Evolutionary conservation across 2,113 vertebrate genomes (phyloP).

Genomic region (Lepus timidus): DNA sequence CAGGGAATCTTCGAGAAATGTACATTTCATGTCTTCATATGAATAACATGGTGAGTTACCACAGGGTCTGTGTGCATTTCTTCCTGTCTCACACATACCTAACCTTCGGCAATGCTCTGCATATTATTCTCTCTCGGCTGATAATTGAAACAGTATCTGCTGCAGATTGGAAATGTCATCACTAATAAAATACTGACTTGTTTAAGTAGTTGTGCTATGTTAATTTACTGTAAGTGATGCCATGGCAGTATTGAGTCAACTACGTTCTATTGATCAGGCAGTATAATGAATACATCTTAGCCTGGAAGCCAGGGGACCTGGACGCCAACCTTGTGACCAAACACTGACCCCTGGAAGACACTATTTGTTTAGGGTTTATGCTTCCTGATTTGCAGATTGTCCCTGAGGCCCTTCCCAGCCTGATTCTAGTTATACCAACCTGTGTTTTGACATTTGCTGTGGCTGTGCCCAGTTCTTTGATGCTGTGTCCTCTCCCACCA

Average conservation of each 20-base stretch:
- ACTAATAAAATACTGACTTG: not conserved
- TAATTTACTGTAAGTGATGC: not conserved
- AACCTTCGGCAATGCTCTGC: not conserved
- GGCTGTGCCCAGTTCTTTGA: conserved; percentile 56
- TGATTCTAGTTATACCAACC: conserved; percentile 82
- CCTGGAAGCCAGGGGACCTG: not conserved
- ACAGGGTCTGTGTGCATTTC: not conserved
- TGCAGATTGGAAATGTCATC: not conserved
- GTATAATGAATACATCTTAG: not conserved
- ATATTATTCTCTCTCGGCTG: not conserved
- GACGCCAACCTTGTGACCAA: conserved; percentile 22
- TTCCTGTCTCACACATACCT: conserved; percentile 10
- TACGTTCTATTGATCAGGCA: conserved; percentile 18
- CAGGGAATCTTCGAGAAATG: not conserved
- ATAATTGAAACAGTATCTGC: not conserved
- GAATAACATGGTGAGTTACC: not conserved
- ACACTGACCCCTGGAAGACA: not conserved
- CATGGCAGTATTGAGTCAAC: not conserved
- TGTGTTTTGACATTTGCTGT: conserved; percentile 74
- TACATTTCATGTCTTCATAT: not conserved
- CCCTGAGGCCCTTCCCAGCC: not conserved
- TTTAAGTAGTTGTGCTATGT: conserved; percentile 42
- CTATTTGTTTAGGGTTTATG: not conserved
- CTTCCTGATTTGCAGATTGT: conserved; percentile 25
- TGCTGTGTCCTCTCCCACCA: conserved; percentile 55